phyloP scores from a whole-genome alignment of 2,797 vertebrate genomes.

The Enteromius treurensis region DNA sequence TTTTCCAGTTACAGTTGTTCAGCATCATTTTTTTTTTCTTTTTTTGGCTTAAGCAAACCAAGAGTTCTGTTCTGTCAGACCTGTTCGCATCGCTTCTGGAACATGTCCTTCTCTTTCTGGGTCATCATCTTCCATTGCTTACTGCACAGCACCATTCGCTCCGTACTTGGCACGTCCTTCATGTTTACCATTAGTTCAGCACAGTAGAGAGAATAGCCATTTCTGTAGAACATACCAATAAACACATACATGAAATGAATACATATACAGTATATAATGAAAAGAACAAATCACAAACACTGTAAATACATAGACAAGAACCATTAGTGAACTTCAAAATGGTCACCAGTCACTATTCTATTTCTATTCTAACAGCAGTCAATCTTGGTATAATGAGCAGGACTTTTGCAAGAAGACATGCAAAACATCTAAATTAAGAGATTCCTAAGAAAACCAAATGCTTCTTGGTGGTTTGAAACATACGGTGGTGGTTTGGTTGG shows the following conservation, averaged over 20 bases:
- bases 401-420: neutral
- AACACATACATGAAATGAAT: neutral
- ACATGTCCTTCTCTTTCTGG: conserved; percentile 84
- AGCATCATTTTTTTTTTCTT: neutral
- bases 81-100: conserved; percentile 84
- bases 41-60: neutral
- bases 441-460: conserved; percentile 9
- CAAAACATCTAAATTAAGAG: conserved; percentile 16
- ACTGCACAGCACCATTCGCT: conserved; percentile 84
- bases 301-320: neutral
- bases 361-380: neutral
- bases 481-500: conserved; percentile 83
- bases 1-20: neutral
- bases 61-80: conserved; percentile 60
- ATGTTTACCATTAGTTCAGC: conserved; percentile 86
- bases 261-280: neutral
- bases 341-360: neutral
- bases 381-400: neutral
- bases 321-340: neutral
- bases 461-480: conserved; percentile 55
- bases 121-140: conserved; percentile 85
- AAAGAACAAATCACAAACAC: neutral
- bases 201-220: conserved; percentile 83
- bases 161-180: conserved; percentile 83
- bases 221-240: conserved; percentile 62